Conservation (phyloP, 2,888 invertebrate genomes). For the Drosophila gaucha region DNA sequence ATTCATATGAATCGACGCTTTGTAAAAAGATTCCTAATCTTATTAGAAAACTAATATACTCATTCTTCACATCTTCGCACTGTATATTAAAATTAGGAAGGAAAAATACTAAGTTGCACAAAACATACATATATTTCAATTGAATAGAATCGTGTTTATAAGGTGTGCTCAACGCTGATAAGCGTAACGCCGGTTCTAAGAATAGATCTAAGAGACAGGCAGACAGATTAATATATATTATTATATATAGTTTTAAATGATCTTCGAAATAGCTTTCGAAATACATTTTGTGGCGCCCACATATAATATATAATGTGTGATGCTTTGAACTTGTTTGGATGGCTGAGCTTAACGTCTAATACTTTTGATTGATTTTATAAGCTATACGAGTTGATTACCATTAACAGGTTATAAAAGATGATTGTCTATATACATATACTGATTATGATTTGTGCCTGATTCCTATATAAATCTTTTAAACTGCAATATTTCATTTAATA, state of each 20-base stretch:
- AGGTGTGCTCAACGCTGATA: constrained; percentile 42
- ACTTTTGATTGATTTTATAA: constrained; percentile 13
- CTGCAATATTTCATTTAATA: background rate
- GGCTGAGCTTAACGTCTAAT: background rate
- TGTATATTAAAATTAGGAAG: background rate
- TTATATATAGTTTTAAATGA: constrained; percentile 17
- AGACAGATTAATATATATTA: constrained; percentile 3
- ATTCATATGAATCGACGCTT: too few species aligned
- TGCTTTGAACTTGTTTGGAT: constrained; percentile 57
- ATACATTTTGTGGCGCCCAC: constrained; percentile 31
- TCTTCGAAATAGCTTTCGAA: constrained; percentile 38
- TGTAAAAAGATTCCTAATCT: background rate
- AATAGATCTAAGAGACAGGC: constrained; percentile 39
- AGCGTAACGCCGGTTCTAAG: constrained; percentile 50
- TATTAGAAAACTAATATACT: background rate
- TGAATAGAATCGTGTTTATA: constrained; percentile 21
- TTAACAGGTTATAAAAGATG: background rate
- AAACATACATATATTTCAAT: background rate
- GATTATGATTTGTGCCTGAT: background rate
- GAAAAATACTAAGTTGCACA: constrained; percentile 1
- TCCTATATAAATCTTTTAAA: background rate
- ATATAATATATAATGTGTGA: constrained; percentile 35
- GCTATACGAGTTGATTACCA: background rate
- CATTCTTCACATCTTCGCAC: background rate
- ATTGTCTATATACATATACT: constrained; percentile 2